Conservation (phyloP, 2,888 invertebrate genomes). For the Patella pellucida region DNA sequence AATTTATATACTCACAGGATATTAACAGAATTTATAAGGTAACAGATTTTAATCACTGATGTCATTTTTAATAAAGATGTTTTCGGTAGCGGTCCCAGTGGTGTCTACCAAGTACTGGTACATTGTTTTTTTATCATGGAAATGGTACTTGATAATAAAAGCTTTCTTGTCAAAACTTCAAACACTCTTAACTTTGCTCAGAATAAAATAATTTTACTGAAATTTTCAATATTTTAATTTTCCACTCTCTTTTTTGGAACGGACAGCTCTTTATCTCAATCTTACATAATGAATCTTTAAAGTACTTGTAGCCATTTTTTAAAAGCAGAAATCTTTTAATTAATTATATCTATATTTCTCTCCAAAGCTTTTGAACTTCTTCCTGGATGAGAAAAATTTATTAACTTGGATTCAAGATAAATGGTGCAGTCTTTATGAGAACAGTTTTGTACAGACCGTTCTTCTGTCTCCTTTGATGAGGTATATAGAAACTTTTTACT, state of each 20-base stretch:
- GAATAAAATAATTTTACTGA: no score
- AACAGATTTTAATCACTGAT: slow-evolving; percentile 9
- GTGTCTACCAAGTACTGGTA: no score
- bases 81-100: not conserved
- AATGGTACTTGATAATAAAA: no score
- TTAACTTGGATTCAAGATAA: slow-evolving; percentile 68
- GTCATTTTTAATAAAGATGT: not conserved
- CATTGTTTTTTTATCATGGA: not conserved
- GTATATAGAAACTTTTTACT: slow-evolving; percentile 38
- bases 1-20: slow-evolving; percentile 64
- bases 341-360: not conserved
- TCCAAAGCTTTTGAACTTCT: slow-evolving; percentile 67
- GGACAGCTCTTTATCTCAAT: not conserved
- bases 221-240: no score
- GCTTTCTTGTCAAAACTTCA: no score
- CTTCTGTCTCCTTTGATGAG: slow-evolving; percentile 62
- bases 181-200: no score
- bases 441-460: slow-evolving; percentile 63
- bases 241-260: not conserved
- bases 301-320: not conserved
- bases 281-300: no score
- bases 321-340: no score
- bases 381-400: slow-evolving; percentile 63
- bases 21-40: slow-evolving; percentile 67
- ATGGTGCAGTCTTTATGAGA: slow-evolving; percentile 67